These are phyloP conservation scores for Onychorhynchus coronatus DNA, from an alignment of 2,113 vertebrate species.

Conservation along the genomic window DNA sequence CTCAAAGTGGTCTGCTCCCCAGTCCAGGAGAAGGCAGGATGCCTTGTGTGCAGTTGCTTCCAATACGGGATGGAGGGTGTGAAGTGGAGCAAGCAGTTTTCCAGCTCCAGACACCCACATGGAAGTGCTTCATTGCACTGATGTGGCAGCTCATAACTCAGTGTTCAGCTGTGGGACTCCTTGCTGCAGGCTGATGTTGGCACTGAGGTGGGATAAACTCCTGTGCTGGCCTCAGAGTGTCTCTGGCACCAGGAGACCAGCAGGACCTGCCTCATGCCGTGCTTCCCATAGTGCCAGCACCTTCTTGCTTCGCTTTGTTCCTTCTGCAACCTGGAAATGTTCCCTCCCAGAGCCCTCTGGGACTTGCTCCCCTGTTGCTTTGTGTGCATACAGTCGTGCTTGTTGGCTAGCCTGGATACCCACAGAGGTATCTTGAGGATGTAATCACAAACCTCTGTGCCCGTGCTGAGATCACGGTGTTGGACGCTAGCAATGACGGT, in stretches of 20 bases:
- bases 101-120: neutral
- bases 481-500: neutral
- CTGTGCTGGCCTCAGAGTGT: neutral
- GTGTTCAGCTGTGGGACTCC: neutral
- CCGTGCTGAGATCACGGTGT: rapidly evolving
- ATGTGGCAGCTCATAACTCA: neutral
- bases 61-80: neutral
- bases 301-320: neutral
- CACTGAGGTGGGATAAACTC: neutral
- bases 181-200: neutral
- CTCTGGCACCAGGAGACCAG: neutral
- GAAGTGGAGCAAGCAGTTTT: neutral
- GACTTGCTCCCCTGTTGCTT: neutral
- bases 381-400: neutral
- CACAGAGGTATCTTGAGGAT: neutral
- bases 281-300: neutral
- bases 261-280: neutral
- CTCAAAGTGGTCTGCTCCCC: neutral
- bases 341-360: neutral
- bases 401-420: neutral
- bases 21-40: neutral
- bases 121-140: neutral
- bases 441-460: neutral
- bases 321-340: neutral
- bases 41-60: neutral